These are phyloP conservation scores for Melanotaenia parkinsoni DNA, from an alignment of 2,797 vertebrate species.

Conservation along the genomic window DNA sequence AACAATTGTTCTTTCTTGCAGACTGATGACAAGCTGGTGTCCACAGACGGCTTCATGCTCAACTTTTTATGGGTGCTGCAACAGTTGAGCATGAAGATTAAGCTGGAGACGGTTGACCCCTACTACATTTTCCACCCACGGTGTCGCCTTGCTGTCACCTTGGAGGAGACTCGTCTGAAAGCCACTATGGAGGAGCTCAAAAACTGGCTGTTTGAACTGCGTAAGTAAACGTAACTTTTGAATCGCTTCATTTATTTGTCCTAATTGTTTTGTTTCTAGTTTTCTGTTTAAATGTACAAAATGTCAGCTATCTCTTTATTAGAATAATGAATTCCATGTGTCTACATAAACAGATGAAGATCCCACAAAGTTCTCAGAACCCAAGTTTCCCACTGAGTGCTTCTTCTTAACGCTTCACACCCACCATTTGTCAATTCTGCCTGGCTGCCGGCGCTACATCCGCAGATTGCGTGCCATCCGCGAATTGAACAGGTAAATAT, in stretches of 20 bases:
- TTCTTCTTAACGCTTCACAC: slow-evolving; percentile 97
- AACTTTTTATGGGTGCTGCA: slow-evolving; percentile 99
- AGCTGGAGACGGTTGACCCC: slow-evolving; percentile 96
- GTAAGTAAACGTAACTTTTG: slow-evolving; percentile 81
- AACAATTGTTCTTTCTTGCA: slow-evolving; percentile 58
- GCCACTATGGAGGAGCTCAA: slow-evolving; percentile 96
- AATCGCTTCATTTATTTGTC: neutral
- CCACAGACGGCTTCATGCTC: slow-evolving; percentile 98
- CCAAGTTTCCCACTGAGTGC: slow-evolving; percentile 95
- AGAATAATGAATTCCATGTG: neutral
- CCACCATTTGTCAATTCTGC: slow-evolving; percentile 96
- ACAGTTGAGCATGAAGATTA: slow-evolving; percentile 98
- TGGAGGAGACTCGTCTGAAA: slow-evolving; percentile 94
- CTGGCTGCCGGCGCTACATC: slow-evolving; percentile 97
- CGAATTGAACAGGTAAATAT: slow-evolving; percentile 93
- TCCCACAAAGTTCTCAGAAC: slow-evolving; percentile 83
- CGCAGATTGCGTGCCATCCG: slow-evolving; percentile 95
- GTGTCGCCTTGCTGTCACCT: slow-evolving; percentile 91
- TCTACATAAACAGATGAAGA: slow-evolving; percentile 84
- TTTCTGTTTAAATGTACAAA: neutral
- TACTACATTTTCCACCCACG: slow-evolving; percentile 96
- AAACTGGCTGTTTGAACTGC: slow-evolving; percentile 89
- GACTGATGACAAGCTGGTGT: slow-evolving; percentile 97
- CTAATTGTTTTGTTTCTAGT: neutral
- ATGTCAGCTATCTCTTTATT: neutral